These are phyloP conservation scores for Temnothorax ravouxi DNA, from an alignment of 2,888 invertebrate genomes.

Conservation along the genomic window DNA sequence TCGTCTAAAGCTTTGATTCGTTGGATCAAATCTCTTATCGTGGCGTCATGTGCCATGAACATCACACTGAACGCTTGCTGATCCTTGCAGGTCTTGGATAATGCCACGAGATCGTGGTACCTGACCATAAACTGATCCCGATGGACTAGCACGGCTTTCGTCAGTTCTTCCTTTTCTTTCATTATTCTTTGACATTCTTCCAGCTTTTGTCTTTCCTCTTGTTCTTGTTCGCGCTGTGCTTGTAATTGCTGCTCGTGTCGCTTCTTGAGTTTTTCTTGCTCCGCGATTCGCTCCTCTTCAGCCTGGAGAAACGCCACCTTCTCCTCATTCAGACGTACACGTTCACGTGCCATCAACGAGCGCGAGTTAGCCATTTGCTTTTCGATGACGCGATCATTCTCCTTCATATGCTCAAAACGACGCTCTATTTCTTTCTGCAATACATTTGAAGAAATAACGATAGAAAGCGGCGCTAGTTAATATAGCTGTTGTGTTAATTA, in stretches of 20 bases:
- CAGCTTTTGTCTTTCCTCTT: slow-evolving; percentile 76
- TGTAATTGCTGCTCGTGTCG: slow-evolving; percentile 83
- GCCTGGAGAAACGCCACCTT: slow-evolving; percentile 87
- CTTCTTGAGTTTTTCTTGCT: slow-evolving; percentile 87
- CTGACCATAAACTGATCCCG: slow-evolving; percentile 73
- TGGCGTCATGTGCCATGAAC: slow-evolving; percentile 74
- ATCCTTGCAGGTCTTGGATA: slow-evolving; percentile 78
- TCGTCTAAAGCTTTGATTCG: slow-evolving; percentile 81
- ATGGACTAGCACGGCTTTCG: slow-evolving; percentile 83
- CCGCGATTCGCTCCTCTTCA: slow-evolving; percentile 87
- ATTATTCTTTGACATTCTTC: slow-evolving; percentile 85
- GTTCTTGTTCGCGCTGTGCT: slow-evolving; percentile 76
- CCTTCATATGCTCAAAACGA: slow-evolving; percentile 82
- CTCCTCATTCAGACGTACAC: slow-evolving; percentile 79
- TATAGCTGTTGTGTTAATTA: background rate
- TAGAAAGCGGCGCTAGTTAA: background rate
- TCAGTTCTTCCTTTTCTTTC: slow-evolving; percentile 86
- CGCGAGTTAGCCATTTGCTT: slow-evolving; percentile 80
- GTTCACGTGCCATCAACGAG: slow-evolving; percentile 75
- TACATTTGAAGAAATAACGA: background rate
- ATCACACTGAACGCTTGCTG: slow-evolving; percentile 73
- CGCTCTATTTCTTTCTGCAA: slow-evolving; percentile 82
- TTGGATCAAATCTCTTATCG: slow-evolving; percentile 83
- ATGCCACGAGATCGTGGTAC: slow-evolving; percentile 75
- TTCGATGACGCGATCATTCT: slow-evolving; percentile 82